Conservation (phyloP, 2,888 invertebrate genomes). For the Hemithea aestivaria region DNA sequence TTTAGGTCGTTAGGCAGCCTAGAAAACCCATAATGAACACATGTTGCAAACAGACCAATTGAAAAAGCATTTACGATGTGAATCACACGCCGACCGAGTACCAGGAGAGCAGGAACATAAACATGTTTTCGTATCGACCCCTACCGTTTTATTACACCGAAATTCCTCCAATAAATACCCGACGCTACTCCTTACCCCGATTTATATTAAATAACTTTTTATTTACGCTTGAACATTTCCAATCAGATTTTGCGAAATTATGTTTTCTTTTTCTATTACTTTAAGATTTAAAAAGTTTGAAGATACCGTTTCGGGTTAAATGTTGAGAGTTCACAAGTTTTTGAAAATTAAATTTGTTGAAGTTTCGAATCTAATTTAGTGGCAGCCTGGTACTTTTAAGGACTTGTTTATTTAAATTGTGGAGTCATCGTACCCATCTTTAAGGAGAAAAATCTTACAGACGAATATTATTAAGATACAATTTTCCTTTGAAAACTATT, state of each 20-base stretch:
- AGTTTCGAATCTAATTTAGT: conserved; percentile 6
- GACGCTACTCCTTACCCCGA: conserved; percentile 18
- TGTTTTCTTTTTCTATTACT: conserved; percentile 14
- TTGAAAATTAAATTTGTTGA: conserved; percentile 4
- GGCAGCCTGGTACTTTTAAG: neutral
- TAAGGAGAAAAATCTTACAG: too few species aligned
- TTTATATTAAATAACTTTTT: conserved; percentile 27
- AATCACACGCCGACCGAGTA: conserved; percentile 10
- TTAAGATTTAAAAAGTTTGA: conserved; percentile 13
- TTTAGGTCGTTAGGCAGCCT: neutral
- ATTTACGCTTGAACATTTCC: conserved; percentile 21
- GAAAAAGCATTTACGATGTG: conserved; percentile 10
- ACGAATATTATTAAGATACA: too few species aligned
- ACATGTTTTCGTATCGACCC: conserved; percentile 26
- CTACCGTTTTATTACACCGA: conserved; percentile 26
- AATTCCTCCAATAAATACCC: conserved; percentile 37
- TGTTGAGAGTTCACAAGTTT: conserved; percentile 2
- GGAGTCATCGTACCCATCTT: neutral
- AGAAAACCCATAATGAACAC: conserved; percentile 7
- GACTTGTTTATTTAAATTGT: conserved; percentile 1
- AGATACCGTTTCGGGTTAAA: conserved; percentile 2
- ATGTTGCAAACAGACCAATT: conserved; percentile 12
- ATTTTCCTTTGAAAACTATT: too few species aligned
- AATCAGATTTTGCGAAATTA: conserved; percentile 16
- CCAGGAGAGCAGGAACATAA: conserved; percentile 14